Base-by-base conservation (phyloP, 2,888 invertebrate species). In the Dinocampus coccinellae region DNA sequence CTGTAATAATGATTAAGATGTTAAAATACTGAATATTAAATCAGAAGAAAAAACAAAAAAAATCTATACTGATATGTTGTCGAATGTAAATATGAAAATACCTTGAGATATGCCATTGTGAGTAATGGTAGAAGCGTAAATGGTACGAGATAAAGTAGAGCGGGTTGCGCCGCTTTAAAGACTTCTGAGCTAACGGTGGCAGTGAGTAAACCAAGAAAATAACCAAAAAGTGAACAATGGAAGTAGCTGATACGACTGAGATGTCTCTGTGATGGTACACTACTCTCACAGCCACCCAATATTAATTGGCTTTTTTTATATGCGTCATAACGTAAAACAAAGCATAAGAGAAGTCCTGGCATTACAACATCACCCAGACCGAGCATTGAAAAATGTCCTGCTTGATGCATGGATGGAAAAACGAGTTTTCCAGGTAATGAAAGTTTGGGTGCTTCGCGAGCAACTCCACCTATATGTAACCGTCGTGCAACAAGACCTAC, bases 31-130 rank as follows among this genome's bases (percentile, higher is more conserved):
- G 3, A 79, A 73, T 68, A 57, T 73, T n/a, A 67, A 70, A 62
- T 52, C 16, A 47, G 26, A 24, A 62, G 13, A 47, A 55, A 62
- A 4, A 33, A 60, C 20, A 13, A 57, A 33, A 22, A 11, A 61
- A 53, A n/a, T n/a, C n/a, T n/a, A n/a, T n/a, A n/a, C n/a, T n/a
- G n/a, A n/a, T n/a, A n/a, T n/a, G n/a, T n/a, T n/a, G n/a, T n/a
- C n/a, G 39, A 26, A 24, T 36, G 3, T 3, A 13, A 16, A 57
- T 13, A 34, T 3, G 13, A 6, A 1, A 61, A 33, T 63, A 97
- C 97, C 93, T 97, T 98, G 80, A 98, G 91, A 89, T 98, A 98
- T 78, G 98, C 98, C 98, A 98, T 98, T 79, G 97, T 96, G 82
- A 98, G 92, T 78, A 98, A 91, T 79, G 98, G 98, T 89, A 98